Conservation (phyloP, 2,113 vertebrate genomes). For the Peromyscus leucopus region DNA sequence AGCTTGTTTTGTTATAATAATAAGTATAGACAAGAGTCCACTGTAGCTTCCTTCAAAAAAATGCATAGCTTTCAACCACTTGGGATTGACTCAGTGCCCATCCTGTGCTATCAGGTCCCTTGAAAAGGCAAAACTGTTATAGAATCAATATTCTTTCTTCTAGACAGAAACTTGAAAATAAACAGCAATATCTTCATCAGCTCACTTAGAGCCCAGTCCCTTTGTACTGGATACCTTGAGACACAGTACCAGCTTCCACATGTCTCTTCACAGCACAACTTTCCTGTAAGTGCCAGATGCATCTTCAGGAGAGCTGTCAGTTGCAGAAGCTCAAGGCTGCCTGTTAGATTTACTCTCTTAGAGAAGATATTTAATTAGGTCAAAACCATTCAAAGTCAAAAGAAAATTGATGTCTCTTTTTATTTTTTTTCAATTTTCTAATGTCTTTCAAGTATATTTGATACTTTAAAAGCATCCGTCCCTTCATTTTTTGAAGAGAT, state of each 20-base stretch:
- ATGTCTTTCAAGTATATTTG: slow-evolving; percentile 18
- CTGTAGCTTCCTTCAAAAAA: slow-evolving; percentile 31
- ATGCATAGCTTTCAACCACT: slow-evolving; percentile 44
- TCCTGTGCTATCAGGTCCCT: not conserved
- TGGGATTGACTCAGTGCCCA: not conserved
- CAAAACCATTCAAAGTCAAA: not conserved
- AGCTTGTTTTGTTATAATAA: slow-evolving; percentile 59
- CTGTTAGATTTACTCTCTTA: not conserved
- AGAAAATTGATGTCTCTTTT: not conserved
- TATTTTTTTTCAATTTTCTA: not conserved
- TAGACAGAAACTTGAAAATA: slow-evolving; percentile 32
- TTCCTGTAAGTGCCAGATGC: not conserved
- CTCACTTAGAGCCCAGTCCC: not conserved
- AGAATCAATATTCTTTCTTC: not conserved
- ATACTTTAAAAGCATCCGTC: not conserved
- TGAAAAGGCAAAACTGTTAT: not conserved
- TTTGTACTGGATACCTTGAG: not conserved
- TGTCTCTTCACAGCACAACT: not conserved
- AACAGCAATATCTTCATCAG: slow-evolving; percentile 29
- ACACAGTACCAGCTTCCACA: not conserved
- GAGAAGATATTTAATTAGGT: not conserved
- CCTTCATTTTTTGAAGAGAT: slow-evolving; percentile 12
- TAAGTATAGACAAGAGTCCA: not conserved
- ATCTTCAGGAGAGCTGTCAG: slow-evolving; percentile 45
- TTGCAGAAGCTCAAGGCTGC: not conserved